Evolutionary conservation across 2,113 vertebrate genomes (phyloP), one percentile per base, ranked within the genome.

Genomic region (Suncus etruscus): DNA sequence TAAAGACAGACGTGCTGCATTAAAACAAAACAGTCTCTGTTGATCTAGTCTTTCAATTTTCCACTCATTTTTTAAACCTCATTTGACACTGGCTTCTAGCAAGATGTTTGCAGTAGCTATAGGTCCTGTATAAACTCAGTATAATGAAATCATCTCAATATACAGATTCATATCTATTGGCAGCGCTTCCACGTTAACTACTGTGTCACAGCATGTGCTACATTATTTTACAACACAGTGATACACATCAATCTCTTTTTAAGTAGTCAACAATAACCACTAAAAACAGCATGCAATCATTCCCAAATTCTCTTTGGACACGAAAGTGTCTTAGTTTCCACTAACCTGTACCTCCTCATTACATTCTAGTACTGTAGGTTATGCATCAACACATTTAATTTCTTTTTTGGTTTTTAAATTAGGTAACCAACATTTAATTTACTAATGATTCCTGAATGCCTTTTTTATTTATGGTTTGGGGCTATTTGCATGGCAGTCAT

Each of bases 401-500:
- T 95, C 4, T 74, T 39, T 90, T 95, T 92, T 87, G 48, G 58
- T 87, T 89, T 90, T 91, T 68, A 89, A 88, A 88, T 80, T 20
- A 93, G 75, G 91, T 97, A 93, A 75, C 70, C 79, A 87, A 95
- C 77, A 18, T 48, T 0, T 93, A 96, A 96, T 96, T 95, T 95
- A 95, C 29, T 92, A 93, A 95, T 83, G 48, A 86, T 80, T 95
- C 89, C 80, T 91, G 27, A 92, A 94, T 93, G 22, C 1, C 85
- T 50, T 92, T 47, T 95, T 90, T 77, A 68, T 91, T 95, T 96
- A 78, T 96, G 92, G 81, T 91, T 96, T 94, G 88, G 83, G 85
- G 86, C 20, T 97, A 95, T 97, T 96, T 97, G 32, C 63, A 89
- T 95, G 74, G 83, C 45, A 96, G 89, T 96, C 90, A 95, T 95